Conservation (phyloP, 1,140 invertebrate genomes). For the Lordiphosa stackelbergi region DNA sequence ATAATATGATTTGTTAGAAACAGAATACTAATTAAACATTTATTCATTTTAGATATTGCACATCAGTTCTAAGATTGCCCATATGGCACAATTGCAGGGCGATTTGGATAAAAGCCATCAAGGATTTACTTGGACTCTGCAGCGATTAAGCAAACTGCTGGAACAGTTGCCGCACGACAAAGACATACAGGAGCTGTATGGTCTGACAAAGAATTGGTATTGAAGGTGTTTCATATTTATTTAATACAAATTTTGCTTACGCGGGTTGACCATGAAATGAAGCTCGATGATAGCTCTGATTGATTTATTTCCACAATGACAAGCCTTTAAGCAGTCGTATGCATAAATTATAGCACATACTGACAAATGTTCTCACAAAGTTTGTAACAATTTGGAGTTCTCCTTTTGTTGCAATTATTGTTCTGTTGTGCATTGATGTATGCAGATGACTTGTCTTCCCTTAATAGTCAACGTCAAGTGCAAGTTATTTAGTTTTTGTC, state of each 20-base stretch:
- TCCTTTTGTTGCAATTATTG: no score
- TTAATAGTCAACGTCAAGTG: no score
- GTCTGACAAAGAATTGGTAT: conserved; percentile 85
- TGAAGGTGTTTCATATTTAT: conserved; percentile 48
- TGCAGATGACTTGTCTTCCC: no score
- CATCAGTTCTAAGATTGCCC: conserved; percentile 83
- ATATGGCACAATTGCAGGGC: conserved; percentile 81
- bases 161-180: conserved; percentile 53
- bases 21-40: not conserved
- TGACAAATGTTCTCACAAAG: no score
- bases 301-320: no score
- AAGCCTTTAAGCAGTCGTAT: no score
- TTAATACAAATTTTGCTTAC: not conserved
- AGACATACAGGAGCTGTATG: conserved; percentile 65
- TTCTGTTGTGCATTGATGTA: no score
- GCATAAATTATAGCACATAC: no score
- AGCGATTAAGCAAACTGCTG: conserved; percentile 80
- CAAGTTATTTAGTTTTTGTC: no score
- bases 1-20: not conserved
- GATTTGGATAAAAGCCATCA: conserved; percentile 82
- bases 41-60: conserved; percentile 52
- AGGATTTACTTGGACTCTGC: conserved; percentile 86
- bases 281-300: not conserved
- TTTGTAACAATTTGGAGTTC: no score
- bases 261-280: not conserved